These are phyloP conservation scores for Candoia aspera DNA, from an alignment of 2,113 vertebrate genomes.

Conservation along the genomic window DNA sequence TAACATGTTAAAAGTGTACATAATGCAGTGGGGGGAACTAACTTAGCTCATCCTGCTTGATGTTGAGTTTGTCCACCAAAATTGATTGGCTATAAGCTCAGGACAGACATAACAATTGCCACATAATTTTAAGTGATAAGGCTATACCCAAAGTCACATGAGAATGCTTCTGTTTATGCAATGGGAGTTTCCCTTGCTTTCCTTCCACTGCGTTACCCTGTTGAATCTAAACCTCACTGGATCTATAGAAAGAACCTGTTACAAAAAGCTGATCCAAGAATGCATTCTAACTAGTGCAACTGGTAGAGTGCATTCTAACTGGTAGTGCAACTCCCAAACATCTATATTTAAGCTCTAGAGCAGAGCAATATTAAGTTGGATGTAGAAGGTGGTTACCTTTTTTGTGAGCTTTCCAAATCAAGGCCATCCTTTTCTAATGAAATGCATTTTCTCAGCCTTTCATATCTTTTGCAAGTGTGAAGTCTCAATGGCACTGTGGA, in stretches of 20 bases:
- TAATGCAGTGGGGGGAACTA: neutral
- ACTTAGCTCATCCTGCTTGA: neutral
- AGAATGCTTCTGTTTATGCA: neutral
- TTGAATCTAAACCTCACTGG: neutral
- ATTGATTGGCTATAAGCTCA: neutral
- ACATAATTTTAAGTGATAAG: neutral
- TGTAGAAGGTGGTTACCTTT: conserved; percentile 47
- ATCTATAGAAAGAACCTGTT: neutral
- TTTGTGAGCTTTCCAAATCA: conserved; percentile 48
- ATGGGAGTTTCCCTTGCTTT: neutral
- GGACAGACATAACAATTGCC: neutral
- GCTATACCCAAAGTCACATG: neutral
- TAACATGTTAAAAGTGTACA: neutral
- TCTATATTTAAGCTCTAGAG: conserved; percentile 39
- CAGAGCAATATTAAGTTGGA: conserved; percentile 36
- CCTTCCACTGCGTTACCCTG: neutral
- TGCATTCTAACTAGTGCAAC: neutral
- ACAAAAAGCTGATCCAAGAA: conserved; percentile 28
- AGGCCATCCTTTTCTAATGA: conserved; percentile 63
- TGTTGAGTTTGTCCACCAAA: neutral
- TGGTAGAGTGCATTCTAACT: no score
- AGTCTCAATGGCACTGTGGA: conserved; percentile 65
- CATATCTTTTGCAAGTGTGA: conserved; percentile 64
- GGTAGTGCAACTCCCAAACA: no score
- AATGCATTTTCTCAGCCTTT: conserved; percentile 63